Conservation (phyloP, 2,797 vertebrate genomes). For the Atherinosoma microstoma region DNA sequence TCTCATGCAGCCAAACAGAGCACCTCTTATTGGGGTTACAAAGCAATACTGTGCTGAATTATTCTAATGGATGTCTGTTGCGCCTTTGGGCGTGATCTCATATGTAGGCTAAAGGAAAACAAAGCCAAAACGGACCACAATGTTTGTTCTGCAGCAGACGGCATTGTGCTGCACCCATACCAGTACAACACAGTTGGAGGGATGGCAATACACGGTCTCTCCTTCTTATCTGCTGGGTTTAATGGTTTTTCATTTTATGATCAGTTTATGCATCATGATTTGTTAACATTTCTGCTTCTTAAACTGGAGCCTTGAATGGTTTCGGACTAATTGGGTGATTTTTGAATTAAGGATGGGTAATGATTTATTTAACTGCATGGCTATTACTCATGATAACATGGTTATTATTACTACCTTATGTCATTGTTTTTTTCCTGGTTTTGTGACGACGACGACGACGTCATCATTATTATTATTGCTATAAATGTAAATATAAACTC, state of each 20-base stretch:
- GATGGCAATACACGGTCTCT: background rate
- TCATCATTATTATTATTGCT: no score
- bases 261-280: background rate
- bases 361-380: background rate
- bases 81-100: conserved; percentile 54
- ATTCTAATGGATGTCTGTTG: conserved; percentile 61
- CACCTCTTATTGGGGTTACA: conserved; percentile 62
- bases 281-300: background rate
- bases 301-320: background rate
- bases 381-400: background rate
- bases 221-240: background rate
- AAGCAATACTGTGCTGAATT: conserved; percentile 64
- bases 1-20: conserved; percentile 54
- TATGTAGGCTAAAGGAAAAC: conserved; percentile 54
- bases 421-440: background rate
- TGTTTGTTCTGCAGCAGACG: conserved; percentile 7
- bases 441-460: no score
- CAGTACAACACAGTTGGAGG: background rate
- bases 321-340: background rate
- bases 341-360: background rate
- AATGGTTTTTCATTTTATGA: background rate
- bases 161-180: background rate
- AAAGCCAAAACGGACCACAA: conserved; percentile 21
- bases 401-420: background rate
- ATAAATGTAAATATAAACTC: no score